phyloP scores from a whole-genome alignment of 2,888 invertebrate genomes.

The Eudemis profundana region DNA sequence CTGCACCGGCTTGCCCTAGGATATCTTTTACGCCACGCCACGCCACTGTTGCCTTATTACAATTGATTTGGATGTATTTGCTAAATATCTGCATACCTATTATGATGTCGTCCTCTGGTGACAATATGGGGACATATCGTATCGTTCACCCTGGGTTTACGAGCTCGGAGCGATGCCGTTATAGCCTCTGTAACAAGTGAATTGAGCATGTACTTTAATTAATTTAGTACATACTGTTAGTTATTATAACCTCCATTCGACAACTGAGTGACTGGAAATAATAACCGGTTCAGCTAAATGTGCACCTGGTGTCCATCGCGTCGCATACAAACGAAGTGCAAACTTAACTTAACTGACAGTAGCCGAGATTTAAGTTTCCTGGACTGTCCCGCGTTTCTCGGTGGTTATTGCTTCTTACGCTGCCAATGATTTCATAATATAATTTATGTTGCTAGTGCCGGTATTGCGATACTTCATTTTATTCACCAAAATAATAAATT shows the following conservation, averaged over 20 bases:
- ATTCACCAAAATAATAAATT: slow-evolving; percentile 23
- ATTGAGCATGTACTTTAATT: slow-evolving; percentile 54
- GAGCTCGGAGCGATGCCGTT: slow-evolving; percentile 62
- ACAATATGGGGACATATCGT: slow-evolving; percentile 70
- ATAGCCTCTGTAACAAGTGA: slow-evolving; percentile 60
- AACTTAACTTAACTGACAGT: neutral
- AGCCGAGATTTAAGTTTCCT: slow-evolving; percentile 6
- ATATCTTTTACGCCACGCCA: too few species aligned
- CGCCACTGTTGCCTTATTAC: too few species aligned
- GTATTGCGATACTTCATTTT: slow-evolving; percentile 27
- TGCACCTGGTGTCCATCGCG: neutral
- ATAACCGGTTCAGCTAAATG: neutral
- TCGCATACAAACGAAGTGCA: too few species aligned
- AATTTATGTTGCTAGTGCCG: slow-evolving; percentile 10
- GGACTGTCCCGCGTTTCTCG: slow-evolving; percentile 13
- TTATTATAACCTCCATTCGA: neutral
- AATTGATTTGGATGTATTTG: slow-evolving; percentile 7
- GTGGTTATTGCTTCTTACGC: slow-evolving; percentile 19
- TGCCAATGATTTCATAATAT: slow-evolving; percentile 18
- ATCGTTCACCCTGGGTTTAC: slow-evolving; percentile 74
- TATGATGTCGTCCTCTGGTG: slow-evolving; percentile 52
- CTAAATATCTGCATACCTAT: too few species aligned
- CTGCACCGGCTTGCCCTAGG: neutral
- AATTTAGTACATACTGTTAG: slow-evolving; percentile 52
- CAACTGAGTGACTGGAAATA: neutral